These are phyloP conservation scores for Arrhamphus sclerolepis DNA, from an alignment of 2,797 vertebrate genomes.

Conservation along the genomic window DNA sequence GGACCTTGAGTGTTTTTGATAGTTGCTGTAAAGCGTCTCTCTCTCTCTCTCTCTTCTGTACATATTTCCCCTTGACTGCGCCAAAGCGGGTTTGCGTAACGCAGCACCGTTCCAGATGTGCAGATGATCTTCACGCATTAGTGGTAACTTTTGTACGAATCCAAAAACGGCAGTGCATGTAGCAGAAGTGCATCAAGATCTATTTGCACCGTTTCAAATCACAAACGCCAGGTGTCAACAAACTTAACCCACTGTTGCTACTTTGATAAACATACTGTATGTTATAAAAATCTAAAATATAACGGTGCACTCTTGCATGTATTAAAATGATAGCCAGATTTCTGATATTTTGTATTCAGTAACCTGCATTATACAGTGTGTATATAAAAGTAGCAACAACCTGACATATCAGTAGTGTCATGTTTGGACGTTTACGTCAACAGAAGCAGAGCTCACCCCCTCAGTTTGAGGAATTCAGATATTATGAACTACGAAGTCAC, in stretches of 20 bases:
- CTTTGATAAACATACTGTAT: slow-evolving; percentile 73
- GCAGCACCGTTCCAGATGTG: slow-evolving; percentile 14
- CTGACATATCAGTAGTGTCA: slow-evolving; percentile 24
- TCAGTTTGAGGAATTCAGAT: slow-evolving; percentile 13
- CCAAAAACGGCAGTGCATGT: slow-evolving; percentile 76
- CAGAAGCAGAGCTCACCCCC: slow-evolving; percentile 16
- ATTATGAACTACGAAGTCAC: background rate
- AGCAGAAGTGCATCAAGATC: slow-evolving; percentile 69
- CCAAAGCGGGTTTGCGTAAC: slow-evolving; percentile 56
- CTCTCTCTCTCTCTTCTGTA: slow-evolving; percentile 43
- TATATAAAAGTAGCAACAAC: slow-evolving; percentile 71
- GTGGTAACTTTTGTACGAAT: slow-evolving; percentile 61
- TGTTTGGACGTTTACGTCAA: slow-evolving; percentile 37
- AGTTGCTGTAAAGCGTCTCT: slow-evolving; percentile 21
- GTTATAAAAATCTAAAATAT: slow-evolving; percentile 53
- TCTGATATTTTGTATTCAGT: slow-evolving; percentile 59
- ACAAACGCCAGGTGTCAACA: slow-evolving; percentile 25
- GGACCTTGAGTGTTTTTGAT: slow-evolving; percentile 50
- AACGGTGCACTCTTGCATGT: slow-evolving; percentile 73
- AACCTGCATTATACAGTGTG: slow-evolving; percentile 62
- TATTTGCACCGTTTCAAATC: slow-evolving; percentile 31
- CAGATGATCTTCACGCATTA: slow-evolving; percentile 28
- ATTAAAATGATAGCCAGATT: slow-evolving; percentile 56
- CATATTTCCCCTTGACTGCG: slow-evolving; percentile 37
- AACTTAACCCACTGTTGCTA: slow-evolving; percentile 61